Evolutionary conservation across 2,888 invertebrate species (phyloP), one percentile per base, ranked within the genome.

Genomic region (Drosophila subsilvestris): DNA sequence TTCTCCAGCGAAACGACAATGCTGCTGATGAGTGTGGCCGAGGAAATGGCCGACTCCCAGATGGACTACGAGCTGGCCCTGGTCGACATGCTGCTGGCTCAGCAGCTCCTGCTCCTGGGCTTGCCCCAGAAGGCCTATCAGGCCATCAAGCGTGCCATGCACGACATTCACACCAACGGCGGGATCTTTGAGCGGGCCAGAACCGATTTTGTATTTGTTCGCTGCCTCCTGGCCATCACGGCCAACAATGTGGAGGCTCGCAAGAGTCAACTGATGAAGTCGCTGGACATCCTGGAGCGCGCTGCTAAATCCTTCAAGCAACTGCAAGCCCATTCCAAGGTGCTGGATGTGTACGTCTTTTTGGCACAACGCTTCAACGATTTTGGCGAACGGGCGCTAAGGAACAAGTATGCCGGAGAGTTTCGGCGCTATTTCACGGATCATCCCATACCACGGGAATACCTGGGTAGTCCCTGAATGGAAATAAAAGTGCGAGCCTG

Each of bases 391-490:
- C 93, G 93, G 14, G 93, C 93, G 0, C 95, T 97, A 78, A 94
- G 97, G 71, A 97, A 98, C 91, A 95, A 95, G 81, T 96, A 95
- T 90, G 95, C 98, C 0, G 95, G 95, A 88, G 95, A 96, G 92
- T 97, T 96, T 89, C 94, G 95, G 70, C 94, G 95, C 76, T 93
- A 97, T 56, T 96, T 97, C 90, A 94, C 95, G 79, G 96, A 96
- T 87, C 94, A 95, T 91, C 94, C 54, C 93, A 95, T 90, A 37
- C 88, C 91, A 2, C 76, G 83, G 1, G 92, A 92, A 63, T 92
- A 91, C 80, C 79, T 92, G 7, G 91, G 91, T 25, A 89, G 79
- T 10, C 87, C 85, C 3, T 82, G 78, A 42, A 3, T 5, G 5
- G 5, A 4, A 5, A 32, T 12, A 32, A 14, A 32, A 29, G 32